Evolutionary conservation across 2,113 vertebrate genomes (phyloP), one percentile per base, ranked within the genome.

Genomic region (Lonchura striata): DNA sequence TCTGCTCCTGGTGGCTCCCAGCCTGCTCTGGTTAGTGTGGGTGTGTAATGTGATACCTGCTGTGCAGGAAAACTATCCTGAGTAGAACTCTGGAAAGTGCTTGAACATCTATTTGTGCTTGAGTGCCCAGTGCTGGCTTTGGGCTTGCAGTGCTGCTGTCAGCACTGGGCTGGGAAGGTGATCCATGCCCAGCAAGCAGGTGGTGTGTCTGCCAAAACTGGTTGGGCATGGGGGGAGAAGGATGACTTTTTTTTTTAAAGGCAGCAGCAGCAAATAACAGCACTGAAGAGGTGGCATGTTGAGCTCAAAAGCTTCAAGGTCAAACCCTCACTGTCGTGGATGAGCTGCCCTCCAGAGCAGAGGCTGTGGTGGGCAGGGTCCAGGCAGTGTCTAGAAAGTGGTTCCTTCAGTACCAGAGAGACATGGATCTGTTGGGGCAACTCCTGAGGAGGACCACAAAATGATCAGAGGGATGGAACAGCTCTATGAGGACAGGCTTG

Each of bases 121-220:
- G 52, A 66, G n/a, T 57, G 39, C 59, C 17, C 7, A 4, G 41
- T 41, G 65, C 44, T 86, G 61, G 28, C 75, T 83, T 74, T 54
- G 83, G 59, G 52, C 39, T 78, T 75, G 56, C 24, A 75, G 30
- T 74, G 76, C 69, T 83, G 75, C 71, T 90, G 81, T 93, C 86
- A 91, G 86, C 31, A 37, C n/a, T 5, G 28, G 60, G 18, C 39
- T 91, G 66, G 87, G 71, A 90, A 66, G 72, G 56, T 69, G 61
- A 53, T 44, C 80, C 35, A 30, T 53, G 27, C 54, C 1, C 3
- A 60, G 69, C 41, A 76, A 63, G 53, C 24, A 52, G 82, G 30
- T 49, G 42, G 9, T 37, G 18, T 31, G 25, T n/a, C 35, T 86
- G n/a, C 37, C 46, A 69, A 82, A 71, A 63, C 22, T 44, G 15